Percentiles rank a stretch among this genome's conserved stretches.
These are phyloP conservation scores for Pteronotus mesoamericanus DNA, from an alignment of 2,797 vertebrate genomes.

Conservation along the genomic window DNA sequence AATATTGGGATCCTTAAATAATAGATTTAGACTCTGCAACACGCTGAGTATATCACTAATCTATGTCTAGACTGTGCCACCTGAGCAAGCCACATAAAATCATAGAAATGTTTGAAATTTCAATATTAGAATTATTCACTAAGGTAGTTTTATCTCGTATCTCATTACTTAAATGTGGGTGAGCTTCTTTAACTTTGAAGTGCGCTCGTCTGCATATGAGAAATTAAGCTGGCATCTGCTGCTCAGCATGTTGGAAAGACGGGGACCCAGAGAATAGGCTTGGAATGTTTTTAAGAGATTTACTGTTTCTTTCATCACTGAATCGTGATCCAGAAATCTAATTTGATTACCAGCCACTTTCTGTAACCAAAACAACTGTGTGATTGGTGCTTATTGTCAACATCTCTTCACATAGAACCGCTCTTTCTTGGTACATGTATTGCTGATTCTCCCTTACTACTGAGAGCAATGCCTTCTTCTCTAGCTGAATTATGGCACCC, in stretches of 20 bases:
- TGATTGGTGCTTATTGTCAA: neutral
- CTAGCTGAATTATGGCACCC: neutral
- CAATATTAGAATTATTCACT: neutral
- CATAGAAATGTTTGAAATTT: neutral
- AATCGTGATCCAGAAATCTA: neutral
- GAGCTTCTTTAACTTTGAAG: neutral
- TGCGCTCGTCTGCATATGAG: neutral
- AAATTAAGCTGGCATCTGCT: neutral
- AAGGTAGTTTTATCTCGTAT: neutral
- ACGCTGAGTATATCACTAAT: neutral
- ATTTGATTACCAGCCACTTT: neutral
- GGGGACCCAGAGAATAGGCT: neutral
- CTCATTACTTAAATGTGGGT: neutral
- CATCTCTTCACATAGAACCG: neutral
- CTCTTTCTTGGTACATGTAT: fast-evolving
- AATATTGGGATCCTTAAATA: neutral
- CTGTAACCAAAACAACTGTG: neutral
- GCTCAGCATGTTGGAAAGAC: neutral
- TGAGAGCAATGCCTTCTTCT: neutral
- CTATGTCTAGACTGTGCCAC: neutral
- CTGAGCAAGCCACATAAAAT: neutral
- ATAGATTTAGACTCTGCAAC: neutral
- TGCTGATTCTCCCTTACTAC: neutral
- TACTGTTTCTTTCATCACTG: neutral
- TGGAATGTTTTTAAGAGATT: neutral